These are phyloP conservation scores for Epinephelus moara DNA, from an alignment of 2,113 vertebrate genomes.

Conservation along the genomic window DNA sequence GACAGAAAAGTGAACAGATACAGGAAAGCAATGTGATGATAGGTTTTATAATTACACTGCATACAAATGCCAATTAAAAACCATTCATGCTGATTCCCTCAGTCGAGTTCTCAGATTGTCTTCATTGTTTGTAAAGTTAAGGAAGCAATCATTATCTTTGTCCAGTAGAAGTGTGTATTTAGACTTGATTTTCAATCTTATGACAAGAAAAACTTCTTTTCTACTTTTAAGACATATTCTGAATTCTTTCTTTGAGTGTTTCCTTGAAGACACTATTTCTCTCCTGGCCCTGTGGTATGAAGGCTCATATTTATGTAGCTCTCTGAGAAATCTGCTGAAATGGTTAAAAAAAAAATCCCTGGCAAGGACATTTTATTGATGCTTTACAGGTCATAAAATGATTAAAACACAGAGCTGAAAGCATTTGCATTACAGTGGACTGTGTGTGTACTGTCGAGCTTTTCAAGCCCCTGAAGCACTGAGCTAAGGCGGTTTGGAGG, in stretches of 20 bases:
- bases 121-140: not conserved
- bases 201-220: not conserved
- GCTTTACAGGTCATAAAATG: slow-evolving; percentile 29
- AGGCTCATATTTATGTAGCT: slow-evolving; percentile 18
- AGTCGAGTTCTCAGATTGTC: not conserved
- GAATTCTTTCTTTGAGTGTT: slow-evolving; percentile 10
- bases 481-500: slow-evolving; percentile 48
- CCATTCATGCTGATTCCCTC: not conserved
- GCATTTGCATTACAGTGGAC: slow-evolving; percentile 26
- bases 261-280: not conserved
- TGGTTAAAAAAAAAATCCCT: slow-evolving; percentile 12
- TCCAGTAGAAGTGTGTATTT: not conserved
- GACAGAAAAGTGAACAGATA: not conserved
- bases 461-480: slow-evolving; percentile 25
- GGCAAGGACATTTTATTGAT: slow-evolving; percentile 27
- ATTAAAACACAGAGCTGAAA: slow-evolving; percentile 51
- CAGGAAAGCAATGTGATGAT: not conserved
- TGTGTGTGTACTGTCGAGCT: slow-evolving; percentile 29
- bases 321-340: slow-evolving; percentile 3
- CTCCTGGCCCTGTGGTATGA: not conserved
- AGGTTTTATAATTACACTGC: not conserved
- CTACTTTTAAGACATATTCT: slow-evolving; percentile 4
- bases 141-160: not conserved
- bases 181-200: not conserved
- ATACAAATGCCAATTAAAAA: not conserved